These are phyloP conservation scores for Erpobdella octoculata DNA, from an alignment of 2,888 invertebrate genomes.

Conservation along the genomic window DNA sequence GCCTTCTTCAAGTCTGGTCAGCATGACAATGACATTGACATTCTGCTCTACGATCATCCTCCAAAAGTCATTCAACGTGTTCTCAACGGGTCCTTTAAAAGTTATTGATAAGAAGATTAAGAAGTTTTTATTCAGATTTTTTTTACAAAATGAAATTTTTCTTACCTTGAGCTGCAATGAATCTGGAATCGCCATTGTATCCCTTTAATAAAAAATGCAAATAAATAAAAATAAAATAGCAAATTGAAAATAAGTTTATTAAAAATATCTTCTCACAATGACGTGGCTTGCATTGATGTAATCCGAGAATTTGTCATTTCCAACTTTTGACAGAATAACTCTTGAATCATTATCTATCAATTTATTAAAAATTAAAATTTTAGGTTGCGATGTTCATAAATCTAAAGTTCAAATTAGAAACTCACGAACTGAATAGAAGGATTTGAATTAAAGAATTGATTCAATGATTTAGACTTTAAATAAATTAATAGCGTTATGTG, in stretches of 20 bases:
- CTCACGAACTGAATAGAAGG: neutral
- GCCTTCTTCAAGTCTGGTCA: neutral
- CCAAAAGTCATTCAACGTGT: neutral
- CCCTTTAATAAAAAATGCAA: no score
- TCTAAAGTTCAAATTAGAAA: no score
- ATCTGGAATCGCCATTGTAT: no score
- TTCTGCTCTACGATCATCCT: neutral
- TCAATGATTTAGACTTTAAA: no score
- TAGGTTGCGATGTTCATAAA: no score
- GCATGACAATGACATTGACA: neutral
- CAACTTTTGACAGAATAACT: neutral
- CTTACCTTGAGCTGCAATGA: constrained; percentile 1
- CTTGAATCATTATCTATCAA: neutral
- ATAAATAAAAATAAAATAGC: no score
- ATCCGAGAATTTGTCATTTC: neutral
- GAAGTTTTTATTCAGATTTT: neutral
- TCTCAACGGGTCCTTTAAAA: neutral
- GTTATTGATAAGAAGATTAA: no score
- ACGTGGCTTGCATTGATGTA: constrained; percentile 1
- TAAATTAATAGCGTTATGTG: no score
- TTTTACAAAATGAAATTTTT: neutral
- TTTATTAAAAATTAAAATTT: neutral
- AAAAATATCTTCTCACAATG: no score
- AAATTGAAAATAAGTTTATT: no score
- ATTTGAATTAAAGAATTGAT: no score